phyloP scores from a whole-genome alignment of 1,140 invertebrate genomes.

The Periplaneta americana region DNA sequence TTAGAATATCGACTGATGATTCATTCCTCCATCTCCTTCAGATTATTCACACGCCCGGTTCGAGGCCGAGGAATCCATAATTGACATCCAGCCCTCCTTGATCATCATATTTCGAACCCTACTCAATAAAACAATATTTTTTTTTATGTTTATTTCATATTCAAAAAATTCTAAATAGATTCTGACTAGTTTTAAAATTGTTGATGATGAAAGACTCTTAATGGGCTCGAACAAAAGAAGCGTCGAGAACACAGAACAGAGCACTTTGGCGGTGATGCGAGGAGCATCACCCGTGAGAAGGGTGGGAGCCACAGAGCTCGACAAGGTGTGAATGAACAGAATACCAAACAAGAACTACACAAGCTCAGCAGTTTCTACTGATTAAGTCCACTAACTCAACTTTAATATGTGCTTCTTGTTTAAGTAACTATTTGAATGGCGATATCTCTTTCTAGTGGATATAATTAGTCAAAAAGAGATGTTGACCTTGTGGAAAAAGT shows the following conservation, averaged over 20 bases:
- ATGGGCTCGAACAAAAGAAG: background rate
- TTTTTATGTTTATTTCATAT: background rate
- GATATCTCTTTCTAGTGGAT: background rate
- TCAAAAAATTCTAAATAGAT: background rate
- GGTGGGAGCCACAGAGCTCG: background rate
- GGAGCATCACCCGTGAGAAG: background rate
- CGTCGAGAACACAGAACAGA: background rate
- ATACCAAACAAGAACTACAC: background rate
- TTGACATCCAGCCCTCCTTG: too few relatives aligned
- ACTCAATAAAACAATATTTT: background rate
- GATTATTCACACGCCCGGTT: too few relatives aligned
- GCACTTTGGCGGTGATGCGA: background rate
- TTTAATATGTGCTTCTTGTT: background rate
- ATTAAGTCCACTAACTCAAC: background rate
- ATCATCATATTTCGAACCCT: background rate
- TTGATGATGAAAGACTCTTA: background rate
- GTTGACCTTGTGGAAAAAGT: background rate
- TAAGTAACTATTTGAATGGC: background rate
- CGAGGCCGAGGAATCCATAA: too few relatives aligned
- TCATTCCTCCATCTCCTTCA: too few relatives aligned
- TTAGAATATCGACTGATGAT: too few relatives aligned
- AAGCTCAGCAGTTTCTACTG: background rate
- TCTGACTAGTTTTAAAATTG: background rate
- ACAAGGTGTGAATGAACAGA: background rate
- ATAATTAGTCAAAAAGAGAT: background rate